Base-by-base conservation (phyloP, 1,140 invertebrate genomes). In the Drosophila bocqueti region DNA sequence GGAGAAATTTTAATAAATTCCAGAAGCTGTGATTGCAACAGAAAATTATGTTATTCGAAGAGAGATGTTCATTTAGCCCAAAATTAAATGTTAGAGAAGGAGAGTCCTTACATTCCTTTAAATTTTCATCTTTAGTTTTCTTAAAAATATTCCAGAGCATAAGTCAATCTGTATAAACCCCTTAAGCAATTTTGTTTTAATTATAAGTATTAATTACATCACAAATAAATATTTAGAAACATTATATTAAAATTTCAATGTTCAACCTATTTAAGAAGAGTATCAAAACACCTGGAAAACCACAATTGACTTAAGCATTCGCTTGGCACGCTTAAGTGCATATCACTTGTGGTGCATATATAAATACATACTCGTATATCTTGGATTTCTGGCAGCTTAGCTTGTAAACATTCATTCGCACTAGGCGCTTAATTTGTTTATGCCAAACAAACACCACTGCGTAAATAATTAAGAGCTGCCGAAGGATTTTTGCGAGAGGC, bases 391-490 rank as follows among this genome's bases (percentile, higher is more conserved):
- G 5, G 49, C 43, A 31, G 65, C 74, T 69, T 47, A 50, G 69
- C 60, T 65, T 55, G 58, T 67, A 77, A 73, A 74, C 64, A 87
- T 82, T 79, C 67, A 87, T 83, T 86, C 67, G 63, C 76, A 69
- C 21, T 57, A 69, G 50, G 26, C 61, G 64, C 50, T 43, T 83
- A 86, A 86, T 87, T 87, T 87, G 83, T 77, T 80, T 77, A 80
- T 72, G 69, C 66, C 52, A 52, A 52, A 61, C 66, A 75, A 85
- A 86, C 68, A 81, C 5, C 62, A 67, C 52, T 46, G 60, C 49
- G 42, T n/a, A 68, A 87, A 83, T 83, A 83, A 83, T 86, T 87
- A 87, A 80, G 86, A 80, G 76, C 54, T 62, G 67, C 34, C 67
- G 60, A 71, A 57, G 49, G 64, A 47, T 71, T 71, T 55, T 68